phyloP scores from a whole-genome alignment of 2,888 invertebrate genomes.

The Xanthorhoe designata region DNA sequence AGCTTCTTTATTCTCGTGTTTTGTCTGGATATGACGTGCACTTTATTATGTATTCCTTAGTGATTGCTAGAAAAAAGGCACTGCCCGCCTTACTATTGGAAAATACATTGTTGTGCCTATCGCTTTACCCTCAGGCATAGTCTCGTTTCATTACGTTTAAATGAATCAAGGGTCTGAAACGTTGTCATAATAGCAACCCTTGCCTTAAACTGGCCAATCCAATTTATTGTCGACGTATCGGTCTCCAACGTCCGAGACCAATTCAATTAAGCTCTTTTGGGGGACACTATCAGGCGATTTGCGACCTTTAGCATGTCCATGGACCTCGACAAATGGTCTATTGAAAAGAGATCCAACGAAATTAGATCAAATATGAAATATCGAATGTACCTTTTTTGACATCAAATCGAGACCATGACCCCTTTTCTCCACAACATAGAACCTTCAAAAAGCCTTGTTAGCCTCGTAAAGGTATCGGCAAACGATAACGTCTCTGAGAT shows the following conservation, averaged over 20 bases:
- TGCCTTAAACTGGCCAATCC: constrained; percentile 42
- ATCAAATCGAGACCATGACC: background rate
- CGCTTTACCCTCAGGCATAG: background rate
- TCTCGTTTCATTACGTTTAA: constrained; percentile 6
- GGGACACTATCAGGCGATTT: constrained; percentile 31
- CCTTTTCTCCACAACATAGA: background rate
- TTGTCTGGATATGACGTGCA: background rate
- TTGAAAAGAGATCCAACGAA: background rate
- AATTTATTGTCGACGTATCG: constrained; percentile 39
- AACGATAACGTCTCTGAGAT: constrained; percentile 27
- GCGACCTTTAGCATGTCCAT: constrained; percentile 10
- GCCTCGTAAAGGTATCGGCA: constrained; percentile 27
- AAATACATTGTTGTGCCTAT: background rate
- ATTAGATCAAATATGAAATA: too few species aligned
- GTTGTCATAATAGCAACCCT: constrained; percentile 37
- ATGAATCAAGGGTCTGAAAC: constrained; percentile 10
- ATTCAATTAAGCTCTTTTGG: constrained; percentile 46
- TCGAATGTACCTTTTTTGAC: background rate
- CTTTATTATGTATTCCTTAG: background rate
- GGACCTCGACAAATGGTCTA: background rate
- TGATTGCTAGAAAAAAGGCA: background rate
- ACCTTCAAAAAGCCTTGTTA: constrained; percentile 8
- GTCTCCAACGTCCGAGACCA: constrained; percentile 42
- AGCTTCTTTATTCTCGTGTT: background rate
- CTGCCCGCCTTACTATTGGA: background rate